phyloP scores from a whole-genome alignment of 2,888 invertebrate species.

The Sarcophaga caerulescens region DNA sequence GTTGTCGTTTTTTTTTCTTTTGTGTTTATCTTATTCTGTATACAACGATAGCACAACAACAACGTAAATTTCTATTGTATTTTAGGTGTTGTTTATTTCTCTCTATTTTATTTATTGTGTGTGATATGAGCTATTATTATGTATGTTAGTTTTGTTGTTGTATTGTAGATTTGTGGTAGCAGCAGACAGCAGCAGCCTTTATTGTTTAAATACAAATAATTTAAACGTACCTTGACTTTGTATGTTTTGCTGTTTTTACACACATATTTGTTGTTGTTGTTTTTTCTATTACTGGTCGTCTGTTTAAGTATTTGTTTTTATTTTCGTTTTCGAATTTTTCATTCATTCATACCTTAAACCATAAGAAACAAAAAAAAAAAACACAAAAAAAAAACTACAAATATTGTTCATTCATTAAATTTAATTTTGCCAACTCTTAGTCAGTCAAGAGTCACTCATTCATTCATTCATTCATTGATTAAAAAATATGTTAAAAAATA shows the following conservation, averaged over 20 bases:
- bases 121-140: not conserved
- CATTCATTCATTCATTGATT: conserved; percentile 53
- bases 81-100: not conserved
- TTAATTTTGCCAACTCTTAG: not conserved
- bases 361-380: conserved; percentile 13
- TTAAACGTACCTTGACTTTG: conserved; percentile 56
- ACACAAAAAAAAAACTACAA: not conserved
- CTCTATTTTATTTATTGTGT: not conserved
- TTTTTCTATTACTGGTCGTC: conserved; percentile 20
- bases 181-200: not conserved
- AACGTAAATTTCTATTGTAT: not conserved
- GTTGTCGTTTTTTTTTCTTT: not conserved
- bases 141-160: not conserved
- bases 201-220: conserved; percentile 14
- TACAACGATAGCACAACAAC: not conserved
- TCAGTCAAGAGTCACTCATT: not conserved
- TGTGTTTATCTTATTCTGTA: not conserved
- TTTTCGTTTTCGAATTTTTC: conserved; percentile 16
- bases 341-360: conserved; percentile 42
- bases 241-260: conserved; percentile 12
- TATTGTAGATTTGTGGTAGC: not conserved
- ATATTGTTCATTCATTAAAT: conserved; percentile 17
- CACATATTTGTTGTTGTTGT: conserved; percentile 5
- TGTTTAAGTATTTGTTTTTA: conserved; percentile 37
- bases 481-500: conserved; percentile 43